Base-by-base conservation (phyloP, 1,140 invertebrate species). In the Gonatopus flavifemur region DNA sequence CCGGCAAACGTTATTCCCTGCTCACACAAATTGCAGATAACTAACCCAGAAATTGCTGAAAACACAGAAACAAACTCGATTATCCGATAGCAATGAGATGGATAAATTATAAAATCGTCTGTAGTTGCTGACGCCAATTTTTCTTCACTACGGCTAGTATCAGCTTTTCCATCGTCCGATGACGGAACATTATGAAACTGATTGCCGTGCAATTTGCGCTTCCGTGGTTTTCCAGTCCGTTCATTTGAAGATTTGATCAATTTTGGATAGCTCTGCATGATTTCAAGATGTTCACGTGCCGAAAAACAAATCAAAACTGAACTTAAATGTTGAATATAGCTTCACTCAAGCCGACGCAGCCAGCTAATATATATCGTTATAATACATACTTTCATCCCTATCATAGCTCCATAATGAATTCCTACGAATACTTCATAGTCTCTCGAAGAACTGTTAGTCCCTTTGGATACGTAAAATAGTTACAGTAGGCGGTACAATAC, bases 1-100 rank as follows among this genome's bases (percentile, higher is more conserved):
- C 52, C 49, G 31, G 21, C 21, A 20, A 59, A 52, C 21, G 18
- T 37, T 44, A 54, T 13, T n/a, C 38, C 31, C 48, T 53, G 42
- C 21, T 44, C 38, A 31, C 50, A 53, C n/a, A 19, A 32, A 45
- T 40, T 50, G 43, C 48, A 57, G 13, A 57, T 39, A 33, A 49
- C 25, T 25, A 57, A 32, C 16, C 52, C 44, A 28, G 54, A 42
- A 36, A 51, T 18, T 28, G 42, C 37, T 2, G 28, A 18, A 31
- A 51, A 56, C 32, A 47, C 44, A 30, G 42, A 24, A 12, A 51
- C 13, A 25, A 56, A 56, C 47, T 57, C 36, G 25, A 53, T 57
- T 16, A 52, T 49, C 8, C 46, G 35, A 32, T 57, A 57, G 30
- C 41, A 48, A 28, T 45, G 49, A 24, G 24, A 25, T 18, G 46